Conservation (phyloP, 2,113 vertebrate species). For the Penelope pileata region DNA sequence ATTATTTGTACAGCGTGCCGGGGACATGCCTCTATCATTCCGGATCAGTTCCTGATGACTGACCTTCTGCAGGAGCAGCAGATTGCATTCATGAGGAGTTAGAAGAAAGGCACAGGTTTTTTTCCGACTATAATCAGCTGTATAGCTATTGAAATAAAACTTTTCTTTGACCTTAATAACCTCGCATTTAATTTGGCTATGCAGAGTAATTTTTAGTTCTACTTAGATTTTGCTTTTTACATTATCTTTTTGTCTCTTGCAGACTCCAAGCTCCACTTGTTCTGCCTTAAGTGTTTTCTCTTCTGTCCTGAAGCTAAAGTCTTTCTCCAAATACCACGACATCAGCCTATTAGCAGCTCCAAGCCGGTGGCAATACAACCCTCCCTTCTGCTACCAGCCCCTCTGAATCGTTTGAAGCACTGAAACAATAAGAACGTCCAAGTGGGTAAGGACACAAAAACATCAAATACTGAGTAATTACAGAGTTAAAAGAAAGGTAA, state of each 20-base stretch:
- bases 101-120: neutral
- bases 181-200: neutral
- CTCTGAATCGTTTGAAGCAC: neutral
- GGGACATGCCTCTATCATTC: neutral
- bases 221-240: neutral
- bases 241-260: neutral
- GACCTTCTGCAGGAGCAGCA: neutral
- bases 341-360: neutral
- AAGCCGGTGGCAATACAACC: neutral
- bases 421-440: neutral
- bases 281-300: neutral
- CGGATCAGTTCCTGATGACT: neutral
- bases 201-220: neutral
- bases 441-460: neutral
- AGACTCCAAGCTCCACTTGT: neutral
- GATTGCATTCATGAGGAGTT: neutral
- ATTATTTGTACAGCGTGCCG: neutral
- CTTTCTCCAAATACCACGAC: neutral
- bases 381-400: neutral
- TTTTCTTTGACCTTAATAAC: neutral
- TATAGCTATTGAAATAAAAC: neutral
- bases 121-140: neutral
- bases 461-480: neutral
- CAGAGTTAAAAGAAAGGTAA: neutral
- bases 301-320: neutral